Evolutionary conservation across 35 echinoderm and acorn worm genomes (phyloP).

Genomic region (Heliocidaris erythrogramma): DNA sequence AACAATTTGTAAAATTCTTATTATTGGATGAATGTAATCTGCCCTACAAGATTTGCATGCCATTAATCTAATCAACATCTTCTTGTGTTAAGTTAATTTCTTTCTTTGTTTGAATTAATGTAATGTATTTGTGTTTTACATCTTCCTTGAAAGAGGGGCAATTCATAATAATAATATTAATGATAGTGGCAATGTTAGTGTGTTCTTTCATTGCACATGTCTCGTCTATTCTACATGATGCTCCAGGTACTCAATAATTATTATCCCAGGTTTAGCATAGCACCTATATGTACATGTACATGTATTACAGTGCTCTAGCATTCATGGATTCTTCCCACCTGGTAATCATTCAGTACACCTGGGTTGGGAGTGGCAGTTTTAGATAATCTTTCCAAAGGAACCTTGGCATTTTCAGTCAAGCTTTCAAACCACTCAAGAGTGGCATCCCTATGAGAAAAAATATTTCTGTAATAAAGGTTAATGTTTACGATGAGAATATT

Average conservation of each 20-base stretch:
- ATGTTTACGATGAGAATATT: not conserved
- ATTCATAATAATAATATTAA: not conserved
- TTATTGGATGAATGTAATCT: not conserved
- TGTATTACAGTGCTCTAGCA: not conserved
- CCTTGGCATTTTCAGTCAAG: not conserved
- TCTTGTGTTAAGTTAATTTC: not conserved
- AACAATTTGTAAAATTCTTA: not conserved
- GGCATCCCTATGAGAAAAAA: not conserved
- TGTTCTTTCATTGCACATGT: not conserved
- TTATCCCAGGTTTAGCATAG: not conserved
- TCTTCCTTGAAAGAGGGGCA: not conserved
- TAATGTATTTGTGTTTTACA: not conserved
- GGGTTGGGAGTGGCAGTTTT: not conserved
- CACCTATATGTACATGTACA: no score
- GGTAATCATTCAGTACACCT: no score
- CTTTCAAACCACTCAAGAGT: not conserved
- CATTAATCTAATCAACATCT: constrained; percentile 4
- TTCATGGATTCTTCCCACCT: not conserved
- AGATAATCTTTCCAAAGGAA: not conserved
- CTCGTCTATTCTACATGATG: not conserved
- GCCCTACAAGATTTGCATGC: not conserved
- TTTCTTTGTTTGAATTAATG: not conserved
- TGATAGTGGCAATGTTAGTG: not conserved
- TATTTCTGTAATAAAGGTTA: not conserved
- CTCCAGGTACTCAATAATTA: not conserved